Evolutionary conservation across 1,140 invertebrate species (phyloP).

Genomic region (Drosophila lacertosa): DNA sequence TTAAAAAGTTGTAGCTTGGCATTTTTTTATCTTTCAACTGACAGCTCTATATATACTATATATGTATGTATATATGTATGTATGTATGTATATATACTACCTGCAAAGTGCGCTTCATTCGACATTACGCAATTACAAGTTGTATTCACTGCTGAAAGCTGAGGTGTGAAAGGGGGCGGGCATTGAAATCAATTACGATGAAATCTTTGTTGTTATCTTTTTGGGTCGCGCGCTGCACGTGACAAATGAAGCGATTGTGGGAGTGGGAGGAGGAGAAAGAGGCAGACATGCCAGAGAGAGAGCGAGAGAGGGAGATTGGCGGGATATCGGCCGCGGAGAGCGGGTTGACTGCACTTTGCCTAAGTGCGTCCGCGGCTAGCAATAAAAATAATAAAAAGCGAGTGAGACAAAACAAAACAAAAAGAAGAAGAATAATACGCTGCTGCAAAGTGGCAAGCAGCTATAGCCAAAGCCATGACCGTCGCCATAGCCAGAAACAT

Average conservation of each 20-base stretch:
- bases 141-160: neutral
- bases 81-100: too few relatives aligned
- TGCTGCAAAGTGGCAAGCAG: constrained; percentile 28
- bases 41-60: too few relatives aligned
- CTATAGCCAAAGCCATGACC: constrained; percentile 14
- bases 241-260: constrained; percentile 41
- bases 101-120: too few relatives aligned
- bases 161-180: neutral
- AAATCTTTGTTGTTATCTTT: constrained; percentile 56
- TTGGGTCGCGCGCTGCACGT: constrained; percentile 52
- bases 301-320: neutral
- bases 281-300: neutral
- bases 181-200: constrained; percentile 55
- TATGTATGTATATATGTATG: too few relatives aligned
- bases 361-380: constrained; percentile 71
- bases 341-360: constrained; percentile 74
- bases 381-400: constrained; percentile 66
- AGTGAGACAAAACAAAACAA: constrained; percentile 20
- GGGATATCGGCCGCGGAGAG: neutral
- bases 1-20: too few relatives aligned
- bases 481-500: constrained; percentile 30
- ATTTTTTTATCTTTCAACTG: too few relatives aligned
- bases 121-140: neutral
- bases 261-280: constrained; percentile 1
- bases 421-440: neutral